Percentiles rank a stretch among this genome's conserved stretches.
Conservation (phyloP, 2,888 invertebrate species). For the Therioaphis trifolii region DNA sequence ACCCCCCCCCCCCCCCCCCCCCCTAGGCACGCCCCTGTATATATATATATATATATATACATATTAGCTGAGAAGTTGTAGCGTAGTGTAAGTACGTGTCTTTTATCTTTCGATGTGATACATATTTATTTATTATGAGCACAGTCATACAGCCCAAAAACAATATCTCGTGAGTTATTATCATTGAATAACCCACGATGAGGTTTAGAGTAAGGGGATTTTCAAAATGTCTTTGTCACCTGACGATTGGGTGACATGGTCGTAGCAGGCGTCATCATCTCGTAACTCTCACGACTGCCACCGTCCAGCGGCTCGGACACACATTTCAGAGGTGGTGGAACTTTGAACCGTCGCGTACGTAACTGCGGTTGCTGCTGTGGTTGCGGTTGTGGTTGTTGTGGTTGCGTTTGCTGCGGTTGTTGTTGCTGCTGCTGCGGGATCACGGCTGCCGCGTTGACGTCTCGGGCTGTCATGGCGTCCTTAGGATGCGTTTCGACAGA, state of each 20-base stretch:
- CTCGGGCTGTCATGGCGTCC: not conserved
- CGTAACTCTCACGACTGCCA: slow-evolving; percentile 47
- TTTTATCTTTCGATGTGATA: too few species aligned
- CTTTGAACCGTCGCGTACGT: slow-evolving; percentile 67
- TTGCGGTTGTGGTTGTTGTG: slow-evolving; percentile 68
- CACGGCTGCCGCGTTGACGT: not conserved
- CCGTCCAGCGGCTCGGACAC: slow-evolving; percentile 51
- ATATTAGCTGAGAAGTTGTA: too few species aligned
- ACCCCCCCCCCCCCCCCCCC: too few species aligned
- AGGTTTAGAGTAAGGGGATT: too few species aligned
- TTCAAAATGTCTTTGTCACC: too few species aligned
- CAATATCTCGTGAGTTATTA: too few species aligned
- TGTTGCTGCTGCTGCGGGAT: not conserved
- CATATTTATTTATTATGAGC: too few species aligned
- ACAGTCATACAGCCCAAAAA: too few species aligned
- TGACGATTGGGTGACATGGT: slow-evolving; percentile 61
- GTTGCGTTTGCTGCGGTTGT: not conserved
- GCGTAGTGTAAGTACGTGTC: too few species aligned
- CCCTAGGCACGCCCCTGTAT: too few species aligned
- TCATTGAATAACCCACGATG: too few species aligned
- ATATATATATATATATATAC: too few species aligned
- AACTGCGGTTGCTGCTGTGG: slow-evolving; percentile 52
- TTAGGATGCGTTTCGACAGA: slow-evolving; percentile 8
- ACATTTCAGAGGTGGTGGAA: slow-evolving; percentile 65
- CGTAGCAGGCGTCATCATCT: slow-evolving; percentile 54